Evolutionary conservation across 2,797 vertebrate genomes (phyloP), one percentile per base, ranked within the genome.

Genomic region (Clarias fuscus): DNA sequence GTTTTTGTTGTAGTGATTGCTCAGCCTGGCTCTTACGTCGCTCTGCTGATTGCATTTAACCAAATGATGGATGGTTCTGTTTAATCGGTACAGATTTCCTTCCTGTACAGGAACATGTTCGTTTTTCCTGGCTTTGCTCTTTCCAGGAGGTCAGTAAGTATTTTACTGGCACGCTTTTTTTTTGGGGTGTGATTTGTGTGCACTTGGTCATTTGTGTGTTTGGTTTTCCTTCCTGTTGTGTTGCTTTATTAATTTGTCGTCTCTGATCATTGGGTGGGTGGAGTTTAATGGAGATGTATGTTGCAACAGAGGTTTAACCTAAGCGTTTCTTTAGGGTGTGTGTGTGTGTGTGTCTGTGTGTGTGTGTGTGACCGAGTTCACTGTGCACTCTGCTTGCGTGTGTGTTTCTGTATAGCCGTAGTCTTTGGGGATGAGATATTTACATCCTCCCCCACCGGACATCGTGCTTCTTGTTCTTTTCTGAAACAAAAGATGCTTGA

Each of bases 1-100:
- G 84, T 79, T 85, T 70, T 87, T 65, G 70, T 85, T 80, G 71
- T 80, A 84, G 81, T 87, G 80, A 90, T 85, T 90, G 89, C 87
- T 88, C n/a, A 37, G 78, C 48, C 58, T 20, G 70, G 48, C 40
- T 76, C 82, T 80, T n/a, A 79, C 61, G 40, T 78, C 71, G 10
- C 22, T 53, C 40, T 24, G 37, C 33, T 70, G 76, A 75, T 76
- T 73, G 30, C 75, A 40, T 88, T 85, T 81, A 67, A 67, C n/a
- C 72, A 58, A 48, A 77, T 88, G 85, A 86, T 86, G 80, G 72
- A 77, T 14, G 30, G 5, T 75, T 86, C 37, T 24, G 37, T 86
- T 72, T 85, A 88, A 86, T 86, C 85, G 62, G 73, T 30, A 37
- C 37, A 77, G 86, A 87, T 85, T 84, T 65, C 40, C 76, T 84